Percentiles rank a stretch among this genome's conserved stretches.
Conservation (phyloP, 2,797 vertebrate species). For the Graptemys geographica region DNA sequence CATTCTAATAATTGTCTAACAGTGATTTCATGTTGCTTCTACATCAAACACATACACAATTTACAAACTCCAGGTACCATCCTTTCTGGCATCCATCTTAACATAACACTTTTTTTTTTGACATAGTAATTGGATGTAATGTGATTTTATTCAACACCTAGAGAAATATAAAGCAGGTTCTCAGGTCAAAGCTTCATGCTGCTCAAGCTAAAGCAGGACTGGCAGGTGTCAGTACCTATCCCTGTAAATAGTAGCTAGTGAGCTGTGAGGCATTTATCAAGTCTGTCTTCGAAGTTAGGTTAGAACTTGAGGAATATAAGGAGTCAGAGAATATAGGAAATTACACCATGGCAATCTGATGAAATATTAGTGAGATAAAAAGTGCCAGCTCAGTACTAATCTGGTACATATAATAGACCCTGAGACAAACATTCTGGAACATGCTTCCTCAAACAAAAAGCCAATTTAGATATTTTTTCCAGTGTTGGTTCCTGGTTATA, state of each 20-base stretch:
- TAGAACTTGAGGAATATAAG: not conserved
- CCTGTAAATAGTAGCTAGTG: not conserved
- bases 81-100: not conserved
- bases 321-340: not conserved
- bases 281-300: not conserved
- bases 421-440: not conserved
- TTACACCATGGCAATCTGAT: not conserved
- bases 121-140: not conserved
- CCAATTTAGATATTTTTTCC: constrained; percentile 2
- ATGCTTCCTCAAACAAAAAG: not conserved
- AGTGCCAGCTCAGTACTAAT: not conserved
- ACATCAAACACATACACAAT: rapidly evolving
- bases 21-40: constrained; percentile 33
- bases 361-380: not conserved
- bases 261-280: not conserved
- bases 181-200: not conserved
- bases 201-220: not conserved
- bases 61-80: not conserved
- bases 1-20: not conserved
- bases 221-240: not conserved
- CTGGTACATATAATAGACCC: not conserved
- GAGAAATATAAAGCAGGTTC: not conserved
- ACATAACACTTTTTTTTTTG: not conserved
- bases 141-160: not conserved
- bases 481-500: not conserved